phyloP scores from a whole-genome alignment of 2,113 vertebrate species.

The Channa argus region DNA sequence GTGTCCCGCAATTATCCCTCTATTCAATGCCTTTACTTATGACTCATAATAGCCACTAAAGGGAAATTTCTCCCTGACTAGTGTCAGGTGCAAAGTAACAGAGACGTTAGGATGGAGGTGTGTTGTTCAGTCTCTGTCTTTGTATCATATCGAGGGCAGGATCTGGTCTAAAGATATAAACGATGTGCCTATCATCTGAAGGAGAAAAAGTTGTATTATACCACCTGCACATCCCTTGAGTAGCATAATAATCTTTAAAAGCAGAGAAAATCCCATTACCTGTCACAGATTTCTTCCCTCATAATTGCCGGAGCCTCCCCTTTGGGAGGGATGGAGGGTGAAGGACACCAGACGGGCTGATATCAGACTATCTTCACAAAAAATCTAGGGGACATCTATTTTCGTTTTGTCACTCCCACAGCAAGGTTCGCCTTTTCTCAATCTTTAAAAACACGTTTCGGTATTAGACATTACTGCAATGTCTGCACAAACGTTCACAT shows the following conservation, averaged over 20 bases:
- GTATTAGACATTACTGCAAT: conserved; percentile 25
- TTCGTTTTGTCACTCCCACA: conserved; percentile 53
- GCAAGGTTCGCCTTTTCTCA: conserved; percentile 45
- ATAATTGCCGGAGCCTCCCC: conserved; percentile 78
- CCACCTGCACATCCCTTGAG: conserved; percentile 73
- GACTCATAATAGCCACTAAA: conserved; percentile 34
- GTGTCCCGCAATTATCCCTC: conserved; percentile 43
- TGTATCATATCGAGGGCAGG: conserved; percentile 46
- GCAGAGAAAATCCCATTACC: conserved; percentile 79
- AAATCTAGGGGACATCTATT: conserved; percentile 76
- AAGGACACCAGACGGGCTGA: conserved; percentile 71
- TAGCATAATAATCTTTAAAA: conserved; percentile 81
- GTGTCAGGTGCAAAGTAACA: conserved; percentile 51
- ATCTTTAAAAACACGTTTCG: conserved; percentile 36
- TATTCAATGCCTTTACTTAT: conserved; percentile 27
- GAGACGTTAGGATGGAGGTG: conserved; percentile 39
- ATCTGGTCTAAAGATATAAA: conserved; percentile 69
- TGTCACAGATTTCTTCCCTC: conserved; percentile 74
- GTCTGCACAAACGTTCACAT: neutral
- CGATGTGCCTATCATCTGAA: conserved; percentile 69
- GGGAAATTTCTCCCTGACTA: conserved; percentile 28
- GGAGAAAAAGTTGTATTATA: conserved; percentile 68
- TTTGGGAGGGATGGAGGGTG: conserved; percentile 71
- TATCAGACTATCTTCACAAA: conserved; percentile 65
- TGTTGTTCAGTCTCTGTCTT: conserved; percentile 27